phyloP scores from a whole-genome alignment of 2,113 vertebrate genomes.

The Leptobrachium ailaonicum region DNA sequence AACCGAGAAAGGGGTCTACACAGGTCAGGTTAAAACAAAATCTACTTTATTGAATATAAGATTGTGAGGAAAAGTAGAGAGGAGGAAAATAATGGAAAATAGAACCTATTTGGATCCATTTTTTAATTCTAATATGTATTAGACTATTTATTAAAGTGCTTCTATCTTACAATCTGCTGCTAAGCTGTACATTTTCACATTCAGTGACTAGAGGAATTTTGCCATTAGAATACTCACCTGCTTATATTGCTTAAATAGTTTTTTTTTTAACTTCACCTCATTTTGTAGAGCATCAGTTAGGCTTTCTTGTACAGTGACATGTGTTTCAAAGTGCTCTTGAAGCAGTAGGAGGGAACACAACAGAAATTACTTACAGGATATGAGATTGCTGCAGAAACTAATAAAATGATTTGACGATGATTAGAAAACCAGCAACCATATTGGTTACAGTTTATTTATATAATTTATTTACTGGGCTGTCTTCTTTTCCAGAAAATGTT shows the following conservation, averaged over 20 bases:
- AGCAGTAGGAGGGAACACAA: conserved; percentile 40
- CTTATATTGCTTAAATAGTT: conserved; percentile 24
- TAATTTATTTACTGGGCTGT: background rate
- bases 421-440: conserved; percentile 31
- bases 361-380: conserved; percentile 42
- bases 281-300: conserved; percentile 11
- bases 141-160: background rate
- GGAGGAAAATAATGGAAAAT: background rate
- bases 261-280: conserved; percentile 20
- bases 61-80: no score
- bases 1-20: conserved; percentile 1
- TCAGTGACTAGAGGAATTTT: conserved; percentile 1
- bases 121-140: conserved; percentile 1
- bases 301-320: conserved; percentile 23
- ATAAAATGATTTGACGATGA: conserved; percentile 36
- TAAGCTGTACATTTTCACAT: conserved; percentile 1
- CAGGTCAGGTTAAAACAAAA: conserved; percentile 4
- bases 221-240: conserved; percentile 24
- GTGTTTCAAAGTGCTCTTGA: conserved; percentile 37
- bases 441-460: background rate
- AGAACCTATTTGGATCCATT: background rate
- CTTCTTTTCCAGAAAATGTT: background rate
- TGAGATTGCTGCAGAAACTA: conserved; percentile 40
- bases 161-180: conserved; percentile 3
- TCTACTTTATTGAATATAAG: background rate